A percentile compares a stretch with the other conserved stretches of the same genome.
Evolutionary conservation across 2,888 invertebrate genomes (phyloP).

Genomic region (Drosophila lacicola): DNA sequence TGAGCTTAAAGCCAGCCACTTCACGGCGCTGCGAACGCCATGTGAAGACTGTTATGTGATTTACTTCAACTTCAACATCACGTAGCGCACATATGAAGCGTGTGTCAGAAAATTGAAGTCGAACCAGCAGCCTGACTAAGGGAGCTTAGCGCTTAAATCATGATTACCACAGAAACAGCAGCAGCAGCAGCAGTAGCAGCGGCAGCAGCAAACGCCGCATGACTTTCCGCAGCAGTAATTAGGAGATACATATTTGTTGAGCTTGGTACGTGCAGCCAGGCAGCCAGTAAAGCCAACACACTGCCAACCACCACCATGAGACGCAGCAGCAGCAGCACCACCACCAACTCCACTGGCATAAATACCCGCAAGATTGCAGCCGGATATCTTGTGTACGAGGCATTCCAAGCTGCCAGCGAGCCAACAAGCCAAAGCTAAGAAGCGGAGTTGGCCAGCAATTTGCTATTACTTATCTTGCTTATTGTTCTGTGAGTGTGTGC

Average conservation of each 20-base stretch:
- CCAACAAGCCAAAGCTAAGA: background rate
- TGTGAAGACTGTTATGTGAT: conserved; percentile 40
- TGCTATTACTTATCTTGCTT: conserved; percentile 70
- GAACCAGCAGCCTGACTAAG: conserved; percentile 17
- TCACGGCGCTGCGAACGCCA: conserved; percentile 4
- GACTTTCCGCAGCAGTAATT: conserved; percentile 66
- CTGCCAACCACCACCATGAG: conserved; percentile 18
- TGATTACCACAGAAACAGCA: conserved; percentile 64
- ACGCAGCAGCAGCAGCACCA: background rate
- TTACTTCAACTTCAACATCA: conserved; percentile 49
- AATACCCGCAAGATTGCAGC: conserved; percentile 61
- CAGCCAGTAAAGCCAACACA: conserved; percentile 8
- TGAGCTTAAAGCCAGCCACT: conserved; percentile 22
- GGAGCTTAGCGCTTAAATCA: conserved; percentile 72
- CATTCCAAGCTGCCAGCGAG: conserved; percentile 30
- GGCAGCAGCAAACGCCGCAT: conserved; percentile 30
- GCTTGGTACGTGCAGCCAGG: conserved; percentile 49
- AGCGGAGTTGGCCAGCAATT: conserved; percentile 63
- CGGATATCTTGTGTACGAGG: conserved; percentile 17
- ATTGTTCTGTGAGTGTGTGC: conserved; percentile 48
- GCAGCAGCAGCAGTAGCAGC: background rate
- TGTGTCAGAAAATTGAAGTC: conserved; percentile 41
- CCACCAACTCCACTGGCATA: conserved; percentile 19
- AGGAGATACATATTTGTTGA: conserved; percentile 60
- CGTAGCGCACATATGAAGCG: conserved; percentile 38